These are phyloP conservation scores for Chaetops frenatus DNA, from an alignment of 2,113 vertebrate genomes.

Conservation along the genomic window DNA sequence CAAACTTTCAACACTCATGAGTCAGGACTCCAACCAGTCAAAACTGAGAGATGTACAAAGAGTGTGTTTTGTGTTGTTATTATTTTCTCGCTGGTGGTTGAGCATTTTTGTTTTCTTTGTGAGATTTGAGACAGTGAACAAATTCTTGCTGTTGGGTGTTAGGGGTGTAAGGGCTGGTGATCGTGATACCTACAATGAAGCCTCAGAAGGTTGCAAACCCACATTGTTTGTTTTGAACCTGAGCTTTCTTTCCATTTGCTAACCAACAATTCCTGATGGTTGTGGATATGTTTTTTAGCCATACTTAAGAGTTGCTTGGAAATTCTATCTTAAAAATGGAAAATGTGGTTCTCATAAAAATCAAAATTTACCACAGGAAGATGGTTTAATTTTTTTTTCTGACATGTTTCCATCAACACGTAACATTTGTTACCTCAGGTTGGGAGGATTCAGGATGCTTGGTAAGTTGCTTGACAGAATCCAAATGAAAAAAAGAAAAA, in stretches of 20 bases:
- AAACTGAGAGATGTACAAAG: neutral
- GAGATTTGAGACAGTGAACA: neutral
- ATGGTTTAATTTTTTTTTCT: neutral
- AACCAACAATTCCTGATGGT: neutral
- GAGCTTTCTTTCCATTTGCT: constrained; percentile 31
- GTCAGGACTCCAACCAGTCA: constrained; percentile 38
- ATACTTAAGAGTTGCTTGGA: constrained; percentile 39
- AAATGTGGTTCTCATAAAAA: constrained; percentile 41
- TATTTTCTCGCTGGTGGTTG: constrained; percentile 12
- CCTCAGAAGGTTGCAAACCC: neutral
- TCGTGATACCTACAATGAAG: neutral
- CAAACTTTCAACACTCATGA: constrained; percentile 16
- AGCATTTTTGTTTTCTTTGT: neutral
- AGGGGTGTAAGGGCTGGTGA: neutral
- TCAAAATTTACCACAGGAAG: constrained; percentile 47
- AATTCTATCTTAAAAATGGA: constrained; percentile 38
- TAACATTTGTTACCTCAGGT: neutral
- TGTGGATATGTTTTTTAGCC: constrained; percentile 10
- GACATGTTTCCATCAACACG: neutral
- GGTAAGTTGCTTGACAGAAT: neutral
- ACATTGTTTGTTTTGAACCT: constrained; percentile 43
- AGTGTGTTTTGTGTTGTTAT: neutral
- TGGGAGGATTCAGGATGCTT: neutral
- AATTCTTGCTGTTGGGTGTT: neutral
- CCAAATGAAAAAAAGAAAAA: neutral